phyloP scores from a whole-genome alignment of 1,140 invertebrate genomes.

The Zaprionus davidi region DNA sequence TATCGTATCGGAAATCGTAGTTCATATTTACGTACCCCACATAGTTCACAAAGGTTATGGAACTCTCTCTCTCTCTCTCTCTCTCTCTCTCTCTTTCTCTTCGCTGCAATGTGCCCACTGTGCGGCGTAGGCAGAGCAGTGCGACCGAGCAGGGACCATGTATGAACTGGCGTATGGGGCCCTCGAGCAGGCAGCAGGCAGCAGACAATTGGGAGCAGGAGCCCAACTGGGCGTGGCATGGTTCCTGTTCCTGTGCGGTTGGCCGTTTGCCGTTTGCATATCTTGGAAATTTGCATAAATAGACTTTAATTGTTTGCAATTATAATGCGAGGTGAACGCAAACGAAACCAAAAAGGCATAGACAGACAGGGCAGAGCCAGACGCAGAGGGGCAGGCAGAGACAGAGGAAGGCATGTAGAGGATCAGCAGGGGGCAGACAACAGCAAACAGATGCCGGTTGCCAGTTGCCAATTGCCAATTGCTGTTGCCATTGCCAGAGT shows the following conservation, averaged over 20 bases:
- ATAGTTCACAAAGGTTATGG: too few species aligned
- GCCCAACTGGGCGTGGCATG: conserved; percentile 44
- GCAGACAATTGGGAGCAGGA: neutral
- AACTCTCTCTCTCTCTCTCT: neutral
- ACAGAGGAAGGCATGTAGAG: neutral
- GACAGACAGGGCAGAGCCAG: conserved; percentile 7
- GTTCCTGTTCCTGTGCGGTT: conserved; percentile 54
- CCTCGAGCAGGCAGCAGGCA: conserved; percentile 8
- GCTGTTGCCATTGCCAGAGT: neutral
- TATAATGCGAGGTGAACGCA: conserved; percentile 62
- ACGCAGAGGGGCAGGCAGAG: neutral
- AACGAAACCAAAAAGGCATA: conserved; percentile 25
- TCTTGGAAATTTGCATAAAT: conserved; percentile 82
- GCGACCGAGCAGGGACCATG: neutral
- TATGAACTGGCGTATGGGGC: neutral
- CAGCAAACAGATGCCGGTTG: conserved; percentile 16
- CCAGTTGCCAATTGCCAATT: conserved; percentile 14
- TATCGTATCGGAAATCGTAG: too few species aligned
- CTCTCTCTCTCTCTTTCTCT: too few species aligned
- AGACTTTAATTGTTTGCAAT: conserved; percentile 83
- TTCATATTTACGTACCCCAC: too few species aligned
- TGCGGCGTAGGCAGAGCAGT: neutral
- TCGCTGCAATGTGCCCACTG: neutral
- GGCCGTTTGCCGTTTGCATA: conserved; percentile 53
- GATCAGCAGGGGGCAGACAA: neutral